Evolutionary conservation across 2,888 invertebrate species (phyloP), one percentile per base, ranked within the genome.

Genomic region (Eupithecia insigniata): DNA sequence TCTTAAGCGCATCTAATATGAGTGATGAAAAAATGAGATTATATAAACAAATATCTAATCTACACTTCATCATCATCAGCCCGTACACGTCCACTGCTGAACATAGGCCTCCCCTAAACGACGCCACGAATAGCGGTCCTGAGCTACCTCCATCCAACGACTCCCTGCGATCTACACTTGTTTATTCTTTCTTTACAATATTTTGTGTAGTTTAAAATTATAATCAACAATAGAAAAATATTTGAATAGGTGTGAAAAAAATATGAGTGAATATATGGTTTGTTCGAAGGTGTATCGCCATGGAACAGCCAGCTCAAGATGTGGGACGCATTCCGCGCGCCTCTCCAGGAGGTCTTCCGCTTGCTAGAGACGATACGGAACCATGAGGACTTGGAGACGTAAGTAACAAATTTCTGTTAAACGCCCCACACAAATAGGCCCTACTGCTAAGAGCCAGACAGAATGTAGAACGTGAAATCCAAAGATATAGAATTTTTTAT

Each of bases 311-410:
- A 97, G 81, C 93, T 99, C 80, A 96, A 96, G 80, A 94, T 98
- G 82, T 97, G 97, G 87, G 99, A 99, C 95, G 98, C 98, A 62
- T 98, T 98, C 89, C 95, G 98, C 83, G 98, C 97, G 8, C 99
- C 99, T 2, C 93, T 99, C 0, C 96, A 97, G 83, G 98, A 98
- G 93, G 97, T 97, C 30, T 99, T 99, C 92, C 96, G 97, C 86
- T 92, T 99, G 77, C 89, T 98, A 69, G 98, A 99, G 90, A 95
- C 97, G 72, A 96, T 99, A 77, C 96, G 97, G 83, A 98, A 98
- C 90, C 98, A 98, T 89, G 96, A 97, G 84, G 95, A 96, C 81
- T 90, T 95, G 39, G 95, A 96, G 83, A 96, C 95, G 97, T 97
- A 90, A 92, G 92, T 90, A 30, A 39, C 22, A 36, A 1, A 32